Evolutionary conservation across 1,140 invertebrate genomes (phyloP).

Genomic region (Teleogryllus occipitalis): DNA sequence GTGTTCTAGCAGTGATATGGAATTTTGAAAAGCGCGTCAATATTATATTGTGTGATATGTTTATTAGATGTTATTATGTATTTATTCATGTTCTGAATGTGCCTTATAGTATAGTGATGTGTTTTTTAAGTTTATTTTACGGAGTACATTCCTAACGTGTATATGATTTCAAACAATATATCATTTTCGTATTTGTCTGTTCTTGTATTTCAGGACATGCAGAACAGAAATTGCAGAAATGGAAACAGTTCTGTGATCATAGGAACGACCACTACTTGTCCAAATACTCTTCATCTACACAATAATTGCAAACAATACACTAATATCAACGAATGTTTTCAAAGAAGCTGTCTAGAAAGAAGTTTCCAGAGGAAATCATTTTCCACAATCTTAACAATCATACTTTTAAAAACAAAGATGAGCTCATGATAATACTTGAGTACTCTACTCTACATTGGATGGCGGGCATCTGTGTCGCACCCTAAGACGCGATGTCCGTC

Average conservation of each 20-base stretch:
- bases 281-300: neutral
- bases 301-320: neutral
- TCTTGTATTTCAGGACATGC: slow-evolving; percentile 40
- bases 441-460: neutral
- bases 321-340: neutral
- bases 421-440: neutral
- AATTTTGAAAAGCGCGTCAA: neutral
- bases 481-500: neutral
- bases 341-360: neutral
- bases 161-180: slow-evolving; percentile 11
- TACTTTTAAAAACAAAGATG: neutral
- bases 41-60: neutral
- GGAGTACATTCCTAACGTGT: neutral
- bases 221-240: slow-evolving; percentile 73
- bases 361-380: neutral
- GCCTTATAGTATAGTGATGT: neutral
- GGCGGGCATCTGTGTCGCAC: neutral
- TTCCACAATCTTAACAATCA: neutral
- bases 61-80: neutral
- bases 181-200: slow-evolving; percentile 4
- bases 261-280: slow-evolving; percentile 11
- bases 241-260: slow-evolving; percentile 78
- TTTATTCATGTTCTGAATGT: slow-evolving; percentile 6
- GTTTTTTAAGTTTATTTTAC: slow-evolving; percentile 6
- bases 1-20: too few species aligned